phyloP scores from a whole-genome alignment of 2,888 invertebrate species.

The Lasioglossum oenotherae region DNA sequence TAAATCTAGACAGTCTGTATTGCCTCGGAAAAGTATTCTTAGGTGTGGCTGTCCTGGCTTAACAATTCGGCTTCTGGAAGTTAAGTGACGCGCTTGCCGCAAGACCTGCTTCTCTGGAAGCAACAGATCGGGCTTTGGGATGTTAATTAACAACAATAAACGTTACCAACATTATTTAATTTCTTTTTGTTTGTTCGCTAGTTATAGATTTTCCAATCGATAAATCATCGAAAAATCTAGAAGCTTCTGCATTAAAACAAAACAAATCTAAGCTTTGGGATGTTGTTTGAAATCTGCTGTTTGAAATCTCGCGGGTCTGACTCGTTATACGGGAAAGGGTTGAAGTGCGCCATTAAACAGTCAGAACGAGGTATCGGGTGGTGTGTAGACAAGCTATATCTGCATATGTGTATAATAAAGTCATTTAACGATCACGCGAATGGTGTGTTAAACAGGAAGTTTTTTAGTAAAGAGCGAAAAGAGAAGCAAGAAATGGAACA shows the following conservation, averaged over 20 bases:
- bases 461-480: not conserved
- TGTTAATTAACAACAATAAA: no score
- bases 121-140: no score
- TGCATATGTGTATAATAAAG: not conserved
- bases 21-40: not conserved
- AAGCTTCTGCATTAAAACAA: no score
- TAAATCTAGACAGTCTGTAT: conserved; percentile 14
- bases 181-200: no score
- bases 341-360: not conserved
- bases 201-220: no score
- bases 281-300: no score
- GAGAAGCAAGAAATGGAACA: not conserved
- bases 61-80: not conserved
- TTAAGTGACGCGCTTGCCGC: not conserved
- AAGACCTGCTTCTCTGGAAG: not conserved
- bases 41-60: not conserved
- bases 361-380: not conserved
- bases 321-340: not conserved
- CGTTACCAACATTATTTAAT: no score
- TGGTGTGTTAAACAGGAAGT: not conserved
- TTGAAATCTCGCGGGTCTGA: no score
- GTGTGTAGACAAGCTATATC: not conserved
- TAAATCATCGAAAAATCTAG: no score
- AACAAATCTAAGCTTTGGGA: no score
- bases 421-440: not conserved